Conservation (phyloP, 2,797 vertebrate genomes). For the Neopelma chrysocephalum region DNA sequence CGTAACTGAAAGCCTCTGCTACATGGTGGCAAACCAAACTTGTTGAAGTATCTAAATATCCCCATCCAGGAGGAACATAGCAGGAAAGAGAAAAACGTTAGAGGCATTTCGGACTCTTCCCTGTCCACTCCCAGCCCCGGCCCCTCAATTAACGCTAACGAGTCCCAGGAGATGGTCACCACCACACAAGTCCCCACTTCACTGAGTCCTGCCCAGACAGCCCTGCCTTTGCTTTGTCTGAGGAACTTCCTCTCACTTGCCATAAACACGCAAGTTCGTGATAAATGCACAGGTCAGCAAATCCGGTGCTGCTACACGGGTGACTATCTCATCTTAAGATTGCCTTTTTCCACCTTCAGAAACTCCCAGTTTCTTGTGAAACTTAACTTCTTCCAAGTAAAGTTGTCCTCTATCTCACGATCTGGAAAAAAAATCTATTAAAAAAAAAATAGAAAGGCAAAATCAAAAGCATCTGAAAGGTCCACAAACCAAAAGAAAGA, state of each 20-base stretch:
- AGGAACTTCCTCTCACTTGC: not conserved
- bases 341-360: not conserved
- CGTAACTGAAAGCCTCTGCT: not conserved
- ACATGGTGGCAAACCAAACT: not conserved
- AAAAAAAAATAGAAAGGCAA: not conserved
- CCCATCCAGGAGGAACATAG: not conserved
- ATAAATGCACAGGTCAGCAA: not conserved
- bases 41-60: not conserved
- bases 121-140: accelerated
- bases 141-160: not conserved
- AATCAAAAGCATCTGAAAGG: not conserved
- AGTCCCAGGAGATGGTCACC: not conserved
- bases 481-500: not conserved
- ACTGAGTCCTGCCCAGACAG: not conserved
- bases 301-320: accelerated
- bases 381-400: not conserved
- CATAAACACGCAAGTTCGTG: not conserved
- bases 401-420: not conserved
- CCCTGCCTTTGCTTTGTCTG: not conserved
- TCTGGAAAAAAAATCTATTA: not conserved
- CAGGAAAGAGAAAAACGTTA: not conserved
- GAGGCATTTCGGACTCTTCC: not conserved
- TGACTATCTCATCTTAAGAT: not conserved
- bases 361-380: not conserved
- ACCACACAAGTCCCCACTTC: not conserved